Conservation (phyloP, 1,140 invertebrate genomes). For the Bombus superbus region DNA sequence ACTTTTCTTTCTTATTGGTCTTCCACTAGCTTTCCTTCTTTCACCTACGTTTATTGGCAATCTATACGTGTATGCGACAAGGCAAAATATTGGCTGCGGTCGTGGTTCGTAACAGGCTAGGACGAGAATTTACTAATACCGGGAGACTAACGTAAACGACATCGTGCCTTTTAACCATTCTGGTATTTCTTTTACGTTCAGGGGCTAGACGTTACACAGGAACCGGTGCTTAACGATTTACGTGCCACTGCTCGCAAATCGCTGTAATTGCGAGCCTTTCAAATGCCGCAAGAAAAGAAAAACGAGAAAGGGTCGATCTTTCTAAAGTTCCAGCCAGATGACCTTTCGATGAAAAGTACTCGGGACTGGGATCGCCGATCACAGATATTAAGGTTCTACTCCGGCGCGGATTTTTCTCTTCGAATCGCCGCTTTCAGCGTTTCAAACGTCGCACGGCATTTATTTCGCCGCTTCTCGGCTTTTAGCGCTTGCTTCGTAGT, state of each 20-base stretch:
- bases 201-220: neutral
- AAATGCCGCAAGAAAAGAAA: neutral
- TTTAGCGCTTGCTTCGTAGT: too few relatives aligned
- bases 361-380: neutral
- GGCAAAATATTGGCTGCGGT: neutral
- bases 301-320: neutral
- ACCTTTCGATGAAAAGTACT: neutral
- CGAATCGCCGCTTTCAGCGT: neutral
- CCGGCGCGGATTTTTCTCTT: neutral
- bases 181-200: slow-evolving; percentile 30
- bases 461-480: too few relatives aligned
- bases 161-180: slow-evolving; percentile 2
- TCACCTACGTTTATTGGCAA: neutral
- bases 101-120: neutral
- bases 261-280: slow-evolving; percentile 11
- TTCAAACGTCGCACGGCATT: neutral
- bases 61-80: neutral
- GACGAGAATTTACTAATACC: neutral
- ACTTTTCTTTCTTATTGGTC: too few relatives aligned
- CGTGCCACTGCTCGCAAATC: slow-evolving; percentile 22
- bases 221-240: slow-evolving; percentile 45
- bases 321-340: neutral
- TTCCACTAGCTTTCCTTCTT: too few relatives aligned
- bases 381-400: neutral
- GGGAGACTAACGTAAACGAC: neutral